phyloP scores from a whole-genome alignment of 2,888 invertebrate genomes.

The Coelinius sp. region DNA sequence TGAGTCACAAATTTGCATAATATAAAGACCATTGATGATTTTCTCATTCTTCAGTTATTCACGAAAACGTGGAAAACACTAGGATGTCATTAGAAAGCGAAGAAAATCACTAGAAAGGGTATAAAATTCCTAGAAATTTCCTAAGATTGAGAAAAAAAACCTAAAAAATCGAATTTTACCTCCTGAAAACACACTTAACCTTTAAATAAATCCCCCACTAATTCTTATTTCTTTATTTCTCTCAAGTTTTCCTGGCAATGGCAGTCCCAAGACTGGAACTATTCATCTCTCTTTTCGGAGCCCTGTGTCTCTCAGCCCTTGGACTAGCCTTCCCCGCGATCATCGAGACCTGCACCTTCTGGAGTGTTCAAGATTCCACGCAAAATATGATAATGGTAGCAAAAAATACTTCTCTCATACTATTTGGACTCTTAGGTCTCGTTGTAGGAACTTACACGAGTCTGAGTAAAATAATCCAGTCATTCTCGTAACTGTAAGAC shows the following conservation, averaged over 20 bases:
- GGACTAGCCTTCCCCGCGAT: constrained; percentile 93
- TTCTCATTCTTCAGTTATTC: neutral
- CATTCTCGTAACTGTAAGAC: neutral
- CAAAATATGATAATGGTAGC: constrained; percentile 75
- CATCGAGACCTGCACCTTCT: constrained; percentile 87
- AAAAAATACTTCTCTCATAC: constrained; percentile 77
- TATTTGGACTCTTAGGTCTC: constrained; percentile 79
- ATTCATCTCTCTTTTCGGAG: constrained; percentile 86
- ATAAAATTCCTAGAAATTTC: neutral
- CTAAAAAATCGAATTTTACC: too few species aligned
- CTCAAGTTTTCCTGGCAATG: constrained; percentile 89
- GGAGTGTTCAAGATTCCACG: constrained; percentile 77
- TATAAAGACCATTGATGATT: neutral
- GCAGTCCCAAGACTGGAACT: constrained; percentile 85
- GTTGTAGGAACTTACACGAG: constrained; percentile 81
- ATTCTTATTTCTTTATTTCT: neutral
- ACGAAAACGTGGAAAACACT: too few species aligned
- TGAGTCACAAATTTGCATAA: constrained; percentile 74
- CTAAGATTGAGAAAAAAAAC: too few species aligned
- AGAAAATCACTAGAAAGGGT: too few species aligned
- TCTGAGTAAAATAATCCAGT: constrained; percentile 75
- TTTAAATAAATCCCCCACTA: too few species aligned
- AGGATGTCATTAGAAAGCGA: too few species aligned
- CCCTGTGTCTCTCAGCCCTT: constrained; percentile 88
- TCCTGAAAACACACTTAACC: too few species aligned